A percentile compares a stretch with the other conserved stretches of the same genome.
These are phyloP conservation scores for Pomacea maculata DNA, from an alignment of 1,140 invertebrate species.

Conservation along the genomic window DNA sequence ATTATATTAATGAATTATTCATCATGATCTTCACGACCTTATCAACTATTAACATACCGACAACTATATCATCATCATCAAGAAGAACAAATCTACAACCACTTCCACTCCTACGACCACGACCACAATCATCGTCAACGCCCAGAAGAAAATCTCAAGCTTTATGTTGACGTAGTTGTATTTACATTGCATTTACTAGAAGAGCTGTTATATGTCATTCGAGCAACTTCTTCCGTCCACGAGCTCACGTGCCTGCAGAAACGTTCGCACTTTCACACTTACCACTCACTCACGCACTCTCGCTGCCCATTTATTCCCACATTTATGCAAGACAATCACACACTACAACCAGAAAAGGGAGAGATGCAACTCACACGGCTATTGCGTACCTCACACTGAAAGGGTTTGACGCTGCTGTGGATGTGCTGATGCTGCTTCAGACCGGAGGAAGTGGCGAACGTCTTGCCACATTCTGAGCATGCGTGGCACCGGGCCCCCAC, in stretches of 20 bases:
- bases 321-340: neutral
- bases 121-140: neutral
- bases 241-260: too few relatives aligned
- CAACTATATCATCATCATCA: neutral
- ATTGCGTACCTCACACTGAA: conserved; percentile 73
- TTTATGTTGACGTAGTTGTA: too few relatives aligned
- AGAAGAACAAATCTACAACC: too few relatives aligned
- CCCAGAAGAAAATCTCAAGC: too few relatives aligned
- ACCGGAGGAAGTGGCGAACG: conserved; percentile 95
- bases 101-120: too few relatives aligned
- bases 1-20: neutral
- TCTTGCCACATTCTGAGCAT: conserved; percentile 97
- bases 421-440: conserved; percentile 99
- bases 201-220: too few relatives aligned
- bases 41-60: neutral
- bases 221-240: too few relatives aligned
- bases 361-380: neutral
- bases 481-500: conserved; percentile 92
- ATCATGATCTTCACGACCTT: neutral
- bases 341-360: neutral
- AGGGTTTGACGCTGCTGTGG: conserved; percentile 97
- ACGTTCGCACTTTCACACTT: too few relatives aligned
- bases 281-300: too few relatives aligned
- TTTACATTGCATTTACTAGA: too few relatives aligned
- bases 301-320: too few relatives aligned